These are phyloP conservation scores for Steatornis caripensis DNA, from an alignment of 2,113 vertebrate species.

Conservation along the genomic window DNA sequence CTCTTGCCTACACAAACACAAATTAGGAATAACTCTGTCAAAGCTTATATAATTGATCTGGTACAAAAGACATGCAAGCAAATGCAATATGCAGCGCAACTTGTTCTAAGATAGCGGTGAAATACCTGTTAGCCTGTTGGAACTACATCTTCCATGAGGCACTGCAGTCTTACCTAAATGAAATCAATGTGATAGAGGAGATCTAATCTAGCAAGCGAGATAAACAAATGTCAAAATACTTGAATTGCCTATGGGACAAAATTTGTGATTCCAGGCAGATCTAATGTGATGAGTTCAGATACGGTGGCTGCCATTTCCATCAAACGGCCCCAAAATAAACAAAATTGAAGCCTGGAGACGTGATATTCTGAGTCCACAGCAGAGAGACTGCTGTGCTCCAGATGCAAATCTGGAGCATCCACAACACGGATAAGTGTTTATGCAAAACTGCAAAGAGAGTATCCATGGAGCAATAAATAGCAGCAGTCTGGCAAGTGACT, in stretches of 20 bases:
- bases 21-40: not conserved
- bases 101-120: not conserved
- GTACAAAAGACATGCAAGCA: not conserved
- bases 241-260: not conserved
- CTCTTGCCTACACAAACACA: not conserved
- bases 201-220: not conserved
- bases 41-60: not conserved
- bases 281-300: not conserved
- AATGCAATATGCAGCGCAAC: not conserved
- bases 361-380: not conserved
- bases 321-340: not conserved
- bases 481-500: not conserved
- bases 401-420: not conserved
- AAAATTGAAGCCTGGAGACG: not conserved
- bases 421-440: not conserved
- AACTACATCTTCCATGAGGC: not conserved
- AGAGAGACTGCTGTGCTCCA: not conserved
- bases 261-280: not conserved
- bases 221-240: constrained; percentile 14
- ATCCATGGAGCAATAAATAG: not conserved
- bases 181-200: not conserved
- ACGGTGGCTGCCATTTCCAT: not conserved
- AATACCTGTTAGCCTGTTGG: not conserved
- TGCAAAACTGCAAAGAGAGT: not conserved
- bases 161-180: not conserved